Conservation (phyloP, 2,888 invertebrate species). For the Scaeva pyrastri region DNA sequence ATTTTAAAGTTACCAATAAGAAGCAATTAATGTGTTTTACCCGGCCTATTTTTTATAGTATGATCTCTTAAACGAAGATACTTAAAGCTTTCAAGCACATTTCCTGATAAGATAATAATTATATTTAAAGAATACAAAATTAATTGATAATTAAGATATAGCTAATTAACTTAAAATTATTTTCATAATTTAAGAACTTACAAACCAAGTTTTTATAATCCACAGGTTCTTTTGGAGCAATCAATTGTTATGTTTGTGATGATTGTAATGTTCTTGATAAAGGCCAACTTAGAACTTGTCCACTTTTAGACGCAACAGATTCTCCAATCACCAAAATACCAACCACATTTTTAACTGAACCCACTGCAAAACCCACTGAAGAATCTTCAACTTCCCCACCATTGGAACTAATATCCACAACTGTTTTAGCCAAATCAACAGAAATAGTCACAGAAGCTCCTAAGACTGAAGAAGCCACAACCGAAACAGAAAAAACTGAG, state of each 20-base stretch:
- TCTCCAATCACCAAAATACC: not conserved
- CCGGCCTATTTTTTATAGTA: too few relatives aligned
- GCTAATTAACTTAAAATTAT: too few relatives aligned
- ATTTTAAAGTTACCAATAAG: too few relatives aligned
- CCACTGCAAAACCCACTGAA: not conserved
- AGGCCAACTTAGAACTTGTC: conserved; percentile 45
- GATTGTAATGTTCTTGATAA: conserved; percentile 74
- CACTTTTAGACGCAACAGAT: not conserved
- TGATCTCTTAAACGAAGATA: too few relatives aligned
- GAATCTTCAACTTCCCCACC: not conserved
- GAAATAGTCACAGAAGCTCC: not conserved
- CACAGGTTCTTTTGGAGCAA: conserved; percentile 34
- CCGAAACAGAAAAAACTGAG: not conserved
- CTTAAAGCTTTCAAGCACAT: too few relatives aligned
- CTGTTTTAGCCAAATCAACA: not conserved
- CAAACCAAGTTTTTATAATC: not conserved
- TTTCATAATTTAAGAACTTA: not conserved
- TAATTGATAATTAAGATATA: too few relatives aligned
- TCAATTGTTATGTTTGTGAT: conserved; percentile 79
- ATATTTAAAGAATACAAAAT: too few relatives aligned
- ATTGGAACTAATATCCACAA: not conserved
- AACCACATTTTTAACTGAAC: not conserved
- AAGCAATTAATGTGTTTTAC: too few relatives aligned
- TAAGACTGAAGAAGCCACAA: not conserved
- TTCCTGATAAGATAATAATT: too few relatives aligned